Percentiles rank a stretch among this genome's conserved stretches.
phyloP scores from a whole-genome alignment of 2,113 vertebrate species.

The Pundamilia nyererei region DNA sequence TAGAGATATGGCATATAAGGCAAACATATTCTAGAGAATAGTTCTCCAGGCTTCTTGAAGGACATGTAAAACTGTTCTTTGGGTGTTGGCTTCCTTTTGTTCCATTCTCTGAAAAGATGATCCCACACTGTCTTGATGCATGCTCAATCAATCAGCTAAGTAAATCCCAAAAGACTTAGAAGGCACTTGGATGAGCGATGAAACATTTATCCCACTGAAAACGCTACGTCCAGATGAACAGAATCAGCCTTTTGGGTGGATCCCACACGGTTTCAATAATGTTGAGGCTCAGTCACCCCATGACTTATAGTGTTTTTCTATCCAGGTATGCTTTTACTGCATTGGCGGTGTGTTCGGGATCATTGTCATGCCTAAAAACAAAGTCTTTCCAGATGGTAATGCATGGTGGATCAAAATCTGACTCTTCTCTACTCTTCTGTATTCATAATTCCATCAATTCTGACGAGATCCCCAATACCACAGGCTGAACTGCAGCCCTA shows the following conservation, averaged over 20 bases:
- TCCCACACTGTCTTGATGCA: not conserved
- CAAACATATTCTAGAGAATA: not conserved
- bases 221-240: not conserved
- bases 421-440: not conserved
- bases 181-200: fast-evolving
- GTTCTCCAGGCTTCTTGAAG: not conserved
- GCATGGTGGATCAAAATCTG: not conserved
- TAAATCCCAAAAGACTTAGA: not conserved
- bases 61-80: not conserved
- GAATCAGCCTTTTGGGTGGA: not conserved
- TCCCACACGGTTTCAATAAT: not conserved
- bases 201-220: not conserved
- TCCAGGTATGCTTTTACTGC: not conserved
- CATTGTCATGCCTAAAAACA: not conserved
- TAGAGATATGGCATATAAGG: not conserved
- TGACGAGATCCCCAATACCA: not conserved
- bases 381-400: not conserved
- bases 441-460: not conserved
- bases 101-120: not conserved
- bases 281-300: not conserved
- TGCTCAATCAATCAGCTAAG: not conserved
- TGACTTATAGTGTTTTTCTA: not conserved
- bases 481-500: not conserved
- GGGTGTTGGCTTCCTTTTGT: not conserved
- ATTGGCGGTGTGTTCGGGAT: not conserved